Base-by-base conservation (phyloP, 2,888 invertebrate species). In the Hydroisotoma schaefferi region DNA sequence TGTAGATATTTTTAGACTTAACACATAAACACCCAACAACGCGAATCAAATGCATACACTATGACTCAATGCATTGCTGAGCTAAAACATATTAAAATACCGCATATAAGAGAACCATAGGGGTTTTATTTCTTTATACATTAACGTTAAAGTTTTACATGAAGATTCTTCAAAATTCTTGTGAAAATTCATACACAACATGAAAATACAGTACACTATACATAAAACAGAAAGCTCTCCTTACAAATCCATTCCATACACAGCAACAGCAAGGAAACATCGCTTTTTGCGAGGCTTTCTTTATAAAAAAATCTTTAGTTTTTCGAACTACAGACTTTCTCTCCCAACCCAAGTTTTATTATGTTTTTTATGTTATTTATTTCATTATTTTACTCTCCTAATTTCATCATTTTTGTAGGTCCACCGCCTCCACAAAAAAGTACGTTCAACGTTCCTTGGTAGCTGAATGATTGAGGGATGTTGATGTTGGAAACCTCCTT, bases 351-450 rank as follows among this genome's bases (percentile, higher is more conserved):
- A 40, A 40, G 15, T 40, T 18, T 28, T 28, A 23, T 49, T 49
- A 49, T 28, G 27, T 27, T 49, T 27, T 49, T 6, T 49, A 27
- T 12, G 5, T 49, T n/a, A n/a, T n/a, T n/a, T n/a, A n/a, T n/a
- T 49, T 49, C 49, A 12, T 49, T 20, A 27, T 49, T 49, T 49
- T 25, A 25, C 28, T 49, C 26, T 49, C 49, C 49, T 49, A 40
- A 40, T 40, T 40, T 40, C 40, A 49, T 49, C 18, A 46, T 25
- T 49, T 49, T 49, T 49, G 28, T 49, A 49, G 49, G 49, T 49
- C 49, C 49, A 49, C 49, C 18, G 49, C 49, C 28, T 49, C 49
- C 49, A 25, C 49, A 28, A 49, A 49, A 49, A 49, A 49, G 49
- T 49, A 49, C 49, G 49, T 49, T n/a, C n/a, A n/a, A n/a, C n/a